Conservation (phyloP, 2,888 invertebrate genomes). For the Monopis laevigella region DNA sequence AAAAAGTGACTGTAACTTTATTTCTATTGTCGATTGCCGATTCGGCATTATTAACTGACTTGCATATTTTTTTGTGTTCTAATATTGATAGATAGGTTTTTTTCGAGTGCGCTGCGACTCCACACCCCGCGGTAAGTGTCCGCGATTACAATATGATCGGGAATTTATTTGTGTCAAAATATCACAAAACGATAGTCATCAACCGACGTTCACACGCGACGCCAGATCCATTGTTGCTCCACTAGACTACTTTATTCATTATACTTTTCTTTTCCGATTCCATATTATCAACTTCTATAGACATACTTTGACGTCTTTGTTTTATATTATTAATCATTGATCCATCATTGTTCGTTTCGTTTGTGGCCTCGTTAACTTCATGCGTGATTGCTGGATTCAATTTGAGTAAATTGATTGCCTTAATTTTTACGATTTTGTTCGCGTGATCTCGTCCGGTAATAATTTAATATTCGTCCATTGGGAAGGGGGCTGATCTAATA, state of each 20-base stretch:
- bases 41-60: conserved; percentile 67
- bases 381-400: conserved; percentile 34
- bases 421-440: conserved; percentile 62
- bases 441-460: conserved; percentile 62
- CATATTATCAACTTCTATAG: conserved; percentile 29
- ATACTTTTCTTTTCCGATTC: conserved; percentile 31
- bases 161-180: conserved; percentile 32
- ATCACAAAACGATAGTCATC: conserved; percentile 53
- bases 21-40: conserved; percentile 66
- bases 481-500: conserved; percentile 37
- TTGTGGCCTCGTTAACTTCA: conserved; percentile 1
- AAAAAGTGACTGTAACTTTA: conserved; percentile 68
- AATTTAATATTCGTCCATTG: conserved; percentile 59
- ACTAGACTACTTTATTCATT: conserved; percentile 35
- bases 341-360: conserved; percentile 7
- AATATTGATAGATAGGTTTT: conserved; percentile 66
- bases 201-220: conserved; percentile 40
- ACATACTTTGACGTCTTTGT: conserved; percentile 31
- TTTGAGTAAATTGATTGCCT: conserved; percentile 55
- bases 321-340: conserved; percentile 1
- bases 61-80: conserved; percentile 67
- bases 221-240: conserved; percentile 41
- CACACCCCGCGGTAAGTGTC: conserved; percentile 7
- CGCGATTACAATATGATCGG: conserved; percentile 10
- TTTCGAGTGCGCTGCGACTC: conserved; percentile 32